A percentile compares a stretch with the other conserved stretches of the same genome.
phyloP scores from a whole-genome alignment of 2,888 invertebrate species.

The Xestoiulus laeticollis region DNA sequence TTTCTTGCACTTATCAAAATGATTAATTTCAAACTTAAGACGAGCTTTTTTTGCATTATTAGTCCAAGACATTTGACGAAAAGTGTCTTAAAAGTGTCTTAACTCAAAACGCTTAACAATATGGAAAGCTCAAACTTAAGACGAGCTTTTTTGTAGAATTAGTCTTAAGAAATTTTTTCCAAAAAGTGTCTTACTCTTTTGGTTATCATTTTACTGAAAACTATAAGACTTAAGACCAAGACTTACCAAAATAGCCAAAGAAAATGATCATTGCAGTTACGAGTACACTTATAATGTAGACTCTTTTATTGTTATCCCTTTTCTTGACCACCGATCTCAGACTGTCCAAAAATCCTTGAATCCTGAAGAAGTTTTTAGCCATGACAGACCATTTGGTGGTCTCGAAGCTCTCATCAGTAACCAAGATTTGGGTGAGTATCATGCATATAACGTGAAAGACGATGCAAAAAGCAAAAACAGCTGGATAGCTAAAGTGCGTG shows the following conservation, averaged over 20 bases:
- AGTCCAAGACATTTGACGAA: no score
- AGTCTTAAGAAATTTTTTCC: no score
- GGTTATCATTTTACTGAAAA: background rate
- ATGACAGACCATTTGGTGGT: background rate
- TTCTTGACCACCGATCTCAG: background rate
- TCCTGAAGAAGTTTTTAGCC: slow-evolving; percentile 13
- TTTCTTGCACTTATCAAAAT: no score
- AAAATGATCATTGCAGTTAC: slow-evolving; percentile 24
- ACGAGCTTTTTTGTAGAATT: no score
- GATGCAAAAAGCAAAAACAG: slow-evolving; percentile 48
- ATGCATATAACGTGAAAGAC: slow-evolving; percentile 42
- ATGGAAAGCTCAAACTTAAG: no score
- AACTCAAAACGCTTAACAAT: no score
- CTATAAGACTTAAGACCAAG: background rate
- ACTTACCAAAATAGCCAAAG: slow-evolving; percentile 44
- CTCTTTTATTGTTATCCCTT: slow-evolving; percentile 9
- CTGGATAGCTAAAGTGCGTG: background rate
- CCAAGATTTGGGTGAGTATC: background rate
- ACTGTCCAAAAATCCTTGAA: slow-evolving; percentile 19
- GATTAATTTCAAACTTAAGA: no score
- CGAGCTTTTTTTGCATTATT: no score
- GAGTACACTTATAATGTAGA: background rate
- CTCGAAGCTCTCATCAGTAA: background rate
- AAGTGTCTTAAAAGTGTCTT: no score
- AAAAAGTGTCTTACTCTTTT: no score